Evolutionary conservation across 2,888 invertebrate species (phyloP).

Genomic region (Lycaena phlaeas): DNA sequence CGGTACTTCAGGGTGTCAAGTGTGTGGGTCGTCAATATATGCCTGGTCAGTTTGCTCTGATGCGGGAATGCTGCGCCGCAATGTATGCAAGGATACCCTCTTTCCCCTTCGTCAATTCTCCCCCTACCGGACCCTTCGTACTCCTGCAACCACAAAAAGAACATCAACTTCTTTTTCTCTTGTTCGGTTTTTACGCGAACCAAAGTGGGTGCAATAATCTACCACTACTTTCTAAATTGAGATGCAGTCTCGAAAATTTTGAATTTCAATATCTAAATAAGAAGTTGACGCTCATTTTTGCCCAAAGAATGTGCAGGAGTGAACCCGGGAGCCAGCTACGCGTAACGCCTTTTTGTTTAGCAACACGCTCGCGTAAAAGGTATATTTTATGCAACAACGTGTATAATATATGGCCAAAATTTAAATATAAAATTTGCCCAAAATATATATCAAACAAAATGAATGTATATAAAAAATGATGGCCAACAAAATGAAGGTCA

Average conservation of each 20-base stretch:
- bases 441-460: slow-evolving; percentile 69
- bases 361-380: slow-evolving; percentile 59
- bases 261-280: slow-evolving; percentile 67
- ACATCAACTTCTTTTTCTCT: slow-evolving; percentile 91
- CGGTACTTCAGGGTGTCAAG: slow-evolving; percentile 90
- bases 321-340: slow-evolving; percentile 62
- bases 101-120: slow-evolving; percentile 62
- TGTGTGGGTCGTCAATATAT: slow-evolving; percentile 91
- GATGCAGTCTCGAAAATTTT: slow-evolving; percentile 63
- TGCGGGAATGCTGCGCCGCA: slow-evolving; percentile 91
- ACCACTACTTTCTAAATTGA: slow-evolving; percentile 70
- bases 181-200: slow-evolving; percentile 52
- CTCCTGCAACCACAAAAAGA: slow-evolving; percentile 91
- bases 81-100: slow-evolving; percentile 88
- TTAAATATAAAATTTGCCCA: slow-evolving; percentile 58
- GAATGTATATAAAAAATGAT: slow-evolving; percentile 81
- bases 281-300: slow-evolving; percentile 94
- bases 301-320: slow-evolving; percentile 75
- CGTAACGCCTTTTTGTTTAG: slow-evolving; percentile 62
- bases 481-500: slow-evolving; percentile 95
- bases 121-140: slow-evolving; percentile 80
- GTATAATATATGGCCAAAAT: slow-evolving; percentile 60
- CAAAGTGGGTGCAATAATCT: slow-evolving; percentile 65
- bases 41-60: slow-evolving; percentile 92
- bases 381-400: slow-evolving; percentile 44